phyloP scores from a whole-genome alignment of 2,113 vertebrate species.

The Chlorodrepanis virens region DNA sequence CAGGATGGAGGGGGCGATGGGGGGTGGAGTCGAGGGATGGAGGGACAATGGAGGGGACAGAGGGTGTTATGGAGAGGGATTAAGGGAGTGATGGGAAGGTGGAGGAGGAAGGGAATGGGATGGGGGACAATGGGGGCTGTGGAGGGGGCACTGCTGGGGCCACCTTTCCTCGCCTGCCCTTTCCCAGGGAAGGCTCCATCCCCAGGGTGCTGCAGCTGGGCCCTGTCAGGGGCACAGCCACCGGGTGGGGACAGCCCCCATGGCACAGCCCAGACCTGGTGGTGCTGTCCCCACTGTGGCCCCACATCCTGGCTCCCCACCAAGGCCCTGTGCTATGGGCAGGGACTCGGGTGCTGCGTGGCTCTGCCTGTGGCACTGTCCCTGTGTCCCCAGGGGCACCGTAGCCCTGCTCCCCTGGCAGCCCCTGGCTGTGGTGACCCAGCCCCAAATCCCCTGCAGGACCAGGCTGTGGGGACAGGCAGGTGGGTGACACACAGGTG shows the following conservation, averaged over 20 bases:
- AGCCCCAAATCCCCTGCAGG: not conserved
- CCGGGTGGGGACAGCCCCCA: not conserved
- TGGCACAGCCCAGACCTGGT: not conserved
- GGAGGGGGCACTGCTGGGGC: not conserved
- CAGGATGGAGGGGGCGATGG: not conserved
- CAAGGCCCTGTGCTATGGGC: not conserved
- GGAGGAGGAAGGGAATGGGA: not conserved
- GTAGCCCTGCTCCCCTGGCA: rapidly evolving
- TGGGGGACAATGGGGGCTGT: too few relatives aligned
- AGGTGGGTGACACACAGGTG: not conserved
- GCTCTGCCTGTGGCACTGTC: not conserved
- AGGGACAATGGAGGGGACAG: not conserved
- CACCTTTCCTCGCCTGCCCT: not conserved
- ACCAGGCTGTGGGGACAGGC: not conserved
- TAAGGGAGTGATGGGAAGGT: too few relatives aligned
- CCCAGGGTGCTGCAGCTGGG: not conserved
- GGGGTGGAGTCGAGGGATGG: not conserved
- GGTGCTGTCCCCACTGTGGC: not conserved
- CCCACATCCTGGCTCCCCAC: not conserved
- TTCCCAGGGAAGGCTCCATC: not conserved
- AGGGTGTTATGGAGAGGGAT: not conserved
- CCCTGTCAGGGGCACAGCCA: not conserved
- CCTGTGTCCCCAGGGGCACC: not conserved
- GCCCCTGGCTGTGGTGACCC: not conserved
- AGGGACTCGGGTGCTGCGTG: not conserved